A percentile compares a stretch with the other conserved stretches of the same genome.
Conservation (phyloP, 2,113 vertebrate genomes). For the Zootoca vivipara region DNA sequence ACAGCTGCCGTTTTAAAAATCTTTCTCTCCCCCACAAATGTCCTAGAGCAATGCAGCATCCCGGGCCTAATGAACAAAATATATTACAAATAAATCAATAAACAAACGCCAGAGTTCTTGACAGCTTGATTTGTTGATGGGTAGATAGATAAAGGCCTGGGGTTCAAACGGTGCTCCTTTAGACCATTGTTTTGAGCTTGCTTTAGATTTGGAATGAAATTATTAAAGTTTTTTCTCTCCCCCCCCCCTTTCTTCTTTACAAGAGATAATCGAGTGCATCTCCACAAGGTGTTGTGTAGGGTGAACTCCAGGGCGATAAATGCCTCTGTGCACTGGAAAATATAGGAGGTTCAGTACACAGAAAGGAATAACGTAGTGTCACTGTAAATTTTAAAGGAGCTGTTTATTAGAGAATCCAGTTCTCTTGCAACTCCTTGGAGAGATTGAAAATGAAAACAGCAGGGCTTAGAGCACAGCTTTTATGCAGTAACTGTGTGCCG, state of each 20-base stretch:
- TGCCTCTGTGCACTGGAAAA: not conserved
- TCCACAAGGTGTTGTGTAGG: not conserved
- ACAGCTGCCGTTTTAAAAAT: too few relatives aligned
- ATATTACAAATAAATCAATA: not conserved
- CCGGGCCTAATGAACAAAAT: not conserved
- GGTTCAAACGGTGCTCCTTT: not conserved
- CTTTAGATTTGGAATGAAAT: not conserved
- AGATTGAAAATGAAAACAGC: conserved; percentile 2
- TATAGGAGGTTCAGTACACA: not conserved
- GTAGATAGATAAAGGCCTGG: not conserved
- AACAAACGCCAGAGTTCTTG: not conserved
- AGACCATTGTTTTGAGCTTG: not conserved
- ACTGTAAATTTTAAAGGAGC: not conserved
- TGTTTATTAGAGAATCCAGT: conserved; percentile 14
- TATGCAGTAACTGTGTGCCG: not conserved
- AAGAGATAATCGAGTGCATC: not conserved
- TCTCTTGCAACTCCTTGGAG: conserved; percentile 10
- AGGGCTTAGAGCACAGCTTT: not conserved
- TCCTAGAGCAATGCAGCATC: not conserved
- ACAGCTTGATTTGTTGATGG: not conserved
- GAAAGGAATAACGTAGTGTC: not conserved
- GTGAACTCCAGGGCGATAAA: not conserved
- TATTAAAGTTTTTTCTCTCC: not conserved
- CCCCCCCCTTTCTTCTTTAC: too few relatives aligned
- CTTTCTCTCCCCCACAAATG: not conserved